phyloP scores from a whole-genome alignment of 2,888 invertebrate species.

The Nesidiocoris tenuis region DNA sequence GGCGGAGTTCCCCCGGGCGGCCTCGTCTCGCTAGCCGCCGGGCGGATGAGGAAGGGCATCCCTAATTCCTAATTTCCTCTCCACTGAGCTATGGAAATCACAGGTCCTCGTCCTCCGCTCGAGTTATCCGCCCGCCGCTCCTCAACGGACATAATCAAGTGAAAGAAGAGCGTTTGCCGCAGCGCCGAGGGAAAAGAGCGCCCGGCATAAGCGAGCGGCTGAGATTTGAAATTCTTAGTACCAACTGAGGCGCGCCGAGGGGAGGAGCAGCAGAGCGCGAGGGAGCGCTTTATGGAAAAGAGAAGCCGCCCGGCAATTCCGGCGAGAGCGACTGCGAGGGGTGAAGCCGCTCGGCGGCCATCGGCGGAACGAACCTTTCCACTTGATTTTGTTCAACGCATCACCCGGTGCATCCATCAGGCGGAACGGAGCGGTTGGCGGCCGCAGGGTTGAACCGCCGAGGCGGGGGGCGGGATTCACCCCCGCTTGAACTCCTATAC shows the following conservation, averaged over 20 bases:
- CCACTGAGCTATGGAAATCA: conserved; percentile 41
- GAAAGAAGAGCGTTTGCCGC: conserved; percentile 32
- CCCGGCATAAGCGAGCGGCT: neutral
- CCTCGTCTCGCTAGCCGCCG: neutral
- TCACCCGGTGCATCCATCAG: neutral
- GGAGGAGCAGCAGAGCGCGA: neutral
- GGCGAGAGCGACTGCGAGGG: neutral
- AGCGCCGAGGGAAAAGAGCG: neutral
- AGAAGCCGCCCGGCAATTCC: neutral
- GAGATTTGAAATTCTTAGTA: neutral
- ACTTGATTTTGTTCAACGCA: neutral
- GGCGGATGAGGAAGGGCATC: neutral
- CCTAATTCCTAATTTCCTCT: conserved; percentile 36
- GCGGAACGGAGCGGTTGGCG: too few relatives aligned
- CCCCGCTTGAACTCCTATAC: too few relatives aligned
- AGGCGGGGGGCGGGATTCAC: too few relatives aligned
- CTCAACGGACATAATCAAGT: conserved; percentile 38
- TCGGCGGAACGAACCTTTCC: neutral
- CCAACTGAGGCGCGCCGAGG: neutral
- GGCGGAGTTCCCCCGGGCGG: too few relatives aligned
- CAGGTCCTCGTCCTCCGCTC: conserved; percentile 36
- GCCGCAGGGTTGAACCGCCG: too few relatives aligned
- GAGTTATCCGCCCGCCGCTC: conserved; percentile 16
- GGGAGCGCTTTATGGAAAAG: neutral
- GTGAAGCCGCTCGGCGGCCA: neutral